Evolutionary conservation across 2,797 vertebrate species (phyloP).

Genomic region (Vespertilio murinus): DNA sequence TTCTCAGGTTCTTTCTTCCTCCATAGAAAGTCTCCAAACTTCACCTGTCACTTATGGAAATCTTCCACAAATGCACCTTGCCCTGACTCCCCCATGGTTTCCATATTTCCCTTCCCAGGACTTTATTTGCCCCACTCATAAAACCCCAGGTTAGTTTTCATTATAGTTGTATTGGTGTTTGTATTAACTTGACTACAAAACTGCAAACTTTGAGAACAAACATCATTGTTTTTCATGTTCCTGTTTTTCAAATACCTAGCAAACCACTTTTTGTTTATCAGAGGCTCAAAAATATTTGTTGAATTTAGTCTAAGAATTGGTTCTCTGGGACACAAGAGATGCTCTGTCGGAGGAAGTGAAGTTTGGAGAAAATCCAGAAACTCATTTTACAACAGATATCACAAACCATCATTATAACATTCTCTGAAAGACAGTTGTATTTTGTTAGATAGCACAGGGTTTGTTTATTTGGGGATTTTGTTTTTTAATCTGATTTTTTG

Average conservation of each 20-base stretch:
- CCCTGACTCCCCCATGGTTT: background rate
- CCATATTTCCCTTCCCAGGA: background rate
- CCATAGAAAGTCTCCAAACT: background rate
- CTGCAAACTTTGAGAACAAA: background rate
- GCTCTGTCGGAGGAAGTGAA: background rate
- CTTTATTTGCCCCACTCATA: background rate
- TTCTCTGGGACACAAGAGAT: background rate
- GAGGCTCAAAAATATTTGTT: background rate
- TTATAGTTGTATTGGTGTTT: background rate
- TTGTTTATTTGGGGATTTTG: background rate
- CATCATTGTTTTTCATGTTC: background rate
- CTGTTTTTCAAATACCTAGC: background rate
- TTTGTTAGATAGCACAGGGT: background rate
- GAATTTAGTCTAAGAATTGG: background rate
- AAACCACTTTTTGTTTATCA: background rate
- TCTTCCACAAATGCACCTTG: background rate
- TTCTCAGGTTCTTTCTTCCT: background rate
- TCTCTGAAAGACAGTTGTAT: background rate
- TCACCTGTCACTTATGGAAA: background rate
- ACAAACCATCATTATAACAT: background rate
- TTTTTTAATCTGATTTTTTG: background rate
- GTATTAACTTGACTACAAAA: background rate
- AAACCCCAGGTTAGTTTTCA: background rate
- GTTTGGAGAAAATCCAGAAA: conserved; percentile 23
- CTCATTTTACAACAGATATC: background rate